Evolutionary conservation across 1,140 invertebrate species (phyloP).

Genomic region (Manduca sexta): DNA sequence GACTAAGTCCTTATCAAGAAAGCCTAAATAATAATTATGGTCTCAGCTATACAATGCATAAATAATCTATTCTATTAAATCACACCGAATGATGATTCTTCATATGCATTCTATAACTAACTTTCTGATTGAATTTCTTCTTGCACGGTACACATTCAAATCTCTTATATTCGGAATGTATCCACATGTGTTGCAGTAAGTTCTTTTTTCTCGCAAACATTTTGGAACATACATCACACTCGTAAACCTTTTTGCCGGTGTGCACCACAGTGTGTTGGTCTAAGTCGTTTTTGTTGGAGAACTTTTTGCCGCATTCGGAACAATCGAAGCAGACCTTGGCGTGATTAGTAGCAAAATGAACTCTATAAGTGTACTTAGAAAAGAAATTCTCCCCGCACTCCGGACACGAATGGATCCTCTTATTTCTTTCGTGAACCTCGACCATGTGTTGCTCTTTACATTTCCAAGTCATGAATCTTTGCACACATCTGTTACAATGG

Average conservation of each 20-base stretch:
- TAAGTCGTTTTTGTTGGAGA: conserved; percentile 12
- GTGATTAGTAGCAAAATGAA: neutral
- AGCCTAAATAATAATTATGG: too few species aligned
- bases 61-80: too few species aligned
- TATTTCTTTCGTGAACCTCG: conserved; percentile 4
- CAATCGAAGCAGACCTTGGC: neutral
- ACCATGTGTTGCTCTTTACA: conserved; percentile 9
- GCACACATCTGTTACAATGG: conserved; percentile 9
- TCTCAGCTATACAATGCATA: too few species aligned
- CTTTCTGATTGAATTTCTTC: conserved; percentile 67
- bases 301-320: neutral
- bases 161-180: conserved; percentile 73
- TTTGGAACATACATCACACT: too few species aligned
- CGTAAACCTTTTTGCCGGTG: conserved; percentile 51
- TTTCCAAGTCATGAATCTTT: conserved; percentile 9
- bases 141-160: too few species aligned
- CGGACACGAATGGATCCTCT: neutral
- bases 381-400: neutral
- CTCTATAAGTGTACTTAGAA: neutral
- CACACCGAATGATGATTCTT: conserved; percentile 14
- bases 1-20: too few species aligned
- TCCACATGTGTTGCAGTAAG: conserved; percentile 30
- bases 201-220: conserved; percentile 7
- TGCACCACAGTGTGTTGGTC: conserved; percentile 53
- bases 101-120: conserved; percentile 9